Evolutionary conservation across 2,888 invertebrate genomes (phyloP), one percentile per base, ranked within the genome.

Genomic region (Dione juno): DNA sequence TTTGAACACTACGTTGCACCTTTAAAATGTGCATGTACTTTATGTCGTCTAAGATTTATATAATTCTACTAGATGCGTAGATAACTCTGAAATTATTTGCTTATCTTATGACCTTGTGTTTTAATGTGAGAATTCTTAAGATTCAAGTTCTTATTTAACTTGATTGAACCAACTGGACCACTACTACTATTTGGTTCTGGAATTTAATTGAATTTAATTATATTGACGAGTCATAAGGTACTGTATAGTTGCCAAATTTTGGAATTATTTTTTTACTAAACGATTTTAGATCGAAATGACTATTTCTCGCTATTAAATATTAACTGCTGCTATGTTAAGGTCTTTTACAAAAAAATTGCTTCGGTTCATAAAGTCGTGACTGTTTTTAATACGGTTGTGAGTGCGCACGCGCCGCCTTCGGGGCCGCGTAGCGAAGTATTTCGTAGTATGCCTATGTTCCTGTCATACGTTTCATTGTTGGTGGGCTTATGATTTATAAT

Each of bases 381-480:
- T 80, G 82, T 81, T 76, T 81, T 72, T 78, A 83, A 74, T 72
- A 72, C 72, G 67, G 78, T 84, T 83, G 86, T 86, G 82, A 77
- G 80, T 81, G 89, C 85, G 90, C 92, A 91, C 90, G 89, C 90
- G 92, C 86, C 84, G 84, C 74, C 21, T 80, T 85, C 84, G 85
- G 84, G 88, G 87, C 83, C 81, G 80, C 78, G 77, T 76, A 79
- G 84, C 81, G 81, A 87, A 87, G 84, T 88, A 86, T 88, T 85
- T 86, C 79, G 81, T 82, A 84, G 84, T 87, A 82, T 84, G 84
- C 83, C 83, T 82, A 80, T 82, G 81, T 80, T 81, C 80, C 83
- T 87, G 88, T 87, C 89, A 86, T 88, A 79, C 85, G 81, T 77
- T 78, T 84, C 78, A 89, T 91, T 92, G 90, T 92, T 87, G 79